Base-by-base conservation (phyloP, 2,113 vertebrate genomes). In the Lepisosteus oculatus region DNA sequence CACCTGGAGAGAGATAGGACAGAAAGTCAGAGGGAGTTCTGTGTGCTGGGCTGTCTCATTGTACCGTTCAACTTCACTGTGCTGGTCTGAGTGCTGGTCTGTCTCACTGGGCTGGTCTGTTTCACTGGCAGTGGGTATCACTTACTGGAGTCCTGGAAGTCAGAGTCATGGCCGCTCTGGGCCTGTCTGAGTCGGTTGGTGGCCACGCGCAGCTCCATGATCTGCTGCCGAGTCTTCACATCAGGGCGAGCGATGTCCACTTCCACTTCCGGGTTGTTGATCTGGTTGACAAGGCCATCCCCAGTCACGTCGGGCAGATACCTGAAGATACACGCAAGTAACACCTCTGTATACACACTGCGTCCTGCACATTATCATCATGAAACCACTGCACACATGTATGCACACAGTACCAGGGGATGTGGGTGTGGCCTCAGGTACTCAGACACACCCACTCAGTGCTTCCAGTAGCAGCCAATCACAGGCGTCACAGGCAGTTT, bases 181-280 rank as follows among this genome's bases (percentile, higher is more conserved):
- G 95, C 95, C 0, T 91, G 92, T 77, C 74, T 88, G 78, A 96
- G 90, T 74, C 91, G 92, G 77, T 92, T 94, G 3, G 90, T 92
- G 51, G 85, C 90, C 8, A 93, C 88, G n/a, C 94, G 90, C n/a
- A 96, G 89, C 76, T 93, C 91, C 84, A 95, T 89, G 75, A 95
- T 86, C 43, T 92, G 85, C 84, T 91, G 90, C 9, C 93, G 88
- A 3, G 92, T 93, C 63, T 84, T 89, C 59, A 95, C 83, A 64
- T 94, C 90, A 0, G 89, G 91, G 43, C 82, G 81, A 13, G 89
- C 82, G 14, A 90, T 79, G 62, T 95, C 92, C 71, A 92, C 88
- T 41, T 92, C 88, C 74, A 96, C 81, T 84, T 96, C 94, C 0
- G 95, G 95, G 76, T 96, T 96, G 78, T 93, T 90, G 74, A 93